Conservation (phyloP, 2,888 invertebrate genomes). For the Leistus spinibarbis region DNA sequence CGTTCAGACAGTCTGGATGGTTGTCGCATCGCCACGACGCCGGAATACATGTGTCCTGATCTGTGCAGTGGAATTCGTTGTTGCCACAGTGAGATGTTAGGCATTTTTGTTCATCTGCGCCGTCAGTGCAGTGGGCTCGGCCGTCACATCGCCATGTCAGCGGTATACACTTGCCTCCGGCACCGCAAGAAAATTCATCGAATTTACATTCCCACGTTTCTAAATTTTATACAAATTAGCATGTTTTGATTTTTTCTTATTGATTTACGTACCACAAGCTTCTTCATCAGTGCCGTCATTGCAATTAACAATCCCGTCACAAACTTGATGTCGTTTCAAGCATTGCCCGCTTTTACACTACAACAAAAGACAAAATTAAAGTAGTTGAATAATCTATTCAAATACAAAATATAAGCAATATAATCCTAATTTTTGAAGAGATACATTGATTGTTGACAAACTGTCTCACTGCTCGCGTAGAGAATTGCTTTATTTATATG, state of each 20-base stretch:
- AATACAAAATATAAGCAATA: too few relatives aligned
- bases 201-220: constrained; percentile 60
- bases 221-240: constrained; percentile 40
- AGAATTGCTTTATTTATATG: too few relatives aligned
- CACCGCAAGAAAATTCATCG: constrained; percentile 63
- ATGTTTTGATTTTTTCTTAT: too few relatives aligned
- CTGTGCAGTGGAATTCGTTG: constrained; percentile 63
- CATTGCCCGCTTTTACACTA: constrained; percentile 65
- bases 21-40: constrained; percentile 66
- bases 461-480: too few relatives aligned
- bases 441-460: too few relatives aligned
- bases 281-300: constrained; percentile 67
- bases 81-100: constrained; percentile 58
- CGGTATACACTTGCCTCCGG: constrained; percentile 61
- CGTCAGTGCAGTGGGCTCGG: constrained; percentile 62
- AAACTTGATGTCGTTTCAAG: constrained; percentile 64
- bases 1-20: constrained; percentile 61
- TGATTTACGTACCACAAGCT: constrained; percentile 62
- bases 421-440: too few relatives aligned
- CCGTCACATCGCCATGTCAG: constrained; percentile 65
- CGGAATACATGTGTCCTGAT: constrained; percentile 65
- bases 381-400: too few relatives aligned
- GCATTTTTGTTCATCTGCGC: constrained; percentile 64
- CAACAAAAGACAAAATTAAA: constrained; percentile 43
- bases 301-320: constrained; percentile 67